Evolutionary conservation across 2,888 invertebrate genomes (phyloP), one percentile per base, ranked within the genome.

Genomic region (Synanthedon vespiformis): DNA sequence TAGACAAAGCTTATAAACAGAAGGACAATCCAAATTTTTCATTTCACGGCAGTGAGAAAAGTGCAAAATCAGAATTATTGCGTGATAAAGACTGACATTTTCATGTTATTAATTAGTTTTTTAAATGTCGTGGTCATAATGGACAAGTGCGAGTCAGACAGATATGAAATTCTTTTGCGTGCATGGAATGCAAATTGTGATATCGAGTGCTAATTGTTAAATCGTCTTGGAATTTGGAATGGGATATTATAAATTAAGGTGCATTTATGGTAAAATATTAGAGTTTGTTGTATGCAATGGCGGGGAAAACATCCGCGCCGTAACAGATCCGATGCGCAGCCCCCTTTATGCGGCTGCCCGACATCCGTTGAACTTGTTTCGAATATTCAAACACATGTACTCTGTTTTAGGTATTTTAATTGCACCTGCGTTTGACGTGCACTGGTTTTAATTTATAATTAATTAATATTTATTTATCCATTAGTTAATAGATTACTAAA

Each of bases 1-100:
- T 88, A 53, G 80, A 88, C 66, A 88, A 88, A 74, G 88, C 87
- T 13, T 88, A 88, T 57, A 88, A 77, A 70, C 86, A 87, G 63
- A 85, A 78, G 61, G 87, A 88, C 61, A 82, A 71, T 67, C 74
- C 78, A 49, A 81, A 78, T 59, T 84, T 83, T 61, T 86, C 85
- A 56, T 85, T 80, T 63, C 75, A 86, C 54, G 84, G 86, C 49
- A 81, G 70, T 61, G 88, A 86, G 71, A 88, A 87, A 74, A 82
- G 88, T 81, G 88, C 88, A 63, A 88, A 88, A 63, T 87, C 88
- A 64, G 85, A 87, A 65, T 76, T 88, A 61, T 69, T 88, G 55
- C 84, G 86, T 63, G 87, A 87, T 73, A 87, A 87, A 78, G 87
- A 87, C 72, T 87, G 87, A 87, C 74, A 69, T 62, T 63, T 55